Percentiles rank a stretch among this genome's conserved stretches.
Conservation (phyloP, 2,888 invertebrate species). For the Vanessa cardui region DNA sequence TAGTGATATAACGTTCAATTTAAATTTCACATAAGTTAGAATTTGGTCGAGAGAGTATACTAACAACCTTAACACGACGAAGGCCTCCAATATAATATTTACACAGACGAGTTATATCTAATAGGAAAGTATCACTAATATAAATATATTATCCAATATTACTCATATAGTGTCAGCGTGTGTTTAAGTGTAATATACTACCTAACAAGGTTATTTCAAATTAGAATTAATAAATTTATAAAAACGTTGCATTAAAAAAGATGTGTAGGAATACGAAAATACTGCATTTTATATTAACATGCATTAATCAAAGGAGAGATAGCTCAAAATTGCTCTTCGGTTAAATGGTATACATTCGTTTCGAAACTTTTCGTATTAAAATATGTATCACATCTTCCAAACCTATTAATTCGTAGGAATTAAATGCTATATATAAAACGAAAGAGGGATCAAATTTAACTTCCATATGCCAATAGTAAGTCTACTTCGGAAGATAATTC, state of each 20-base stretch:
- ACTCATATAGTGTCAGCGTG: neutral
- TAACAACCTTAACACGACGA: conserved; percentile 57
- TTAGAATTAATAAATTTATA: conserved; percentile 17
- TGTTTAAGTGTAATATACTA: neutral
- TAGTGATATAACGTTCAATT: conserved; percentile 61
- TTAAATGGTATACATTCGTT: neutral
- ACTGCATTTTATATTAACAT: conserved; percentile 5
- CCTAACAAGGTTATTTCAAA: conserved; percentile 14
- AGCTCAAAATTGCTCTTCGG: neutral
- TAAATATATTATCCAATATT: conserved; percentile 25
- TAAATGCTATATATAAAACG: neutral
- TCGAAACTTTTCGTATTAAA: neutral
- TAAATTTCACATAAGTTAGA: conserved; percentile 56
- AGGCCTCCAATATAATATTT: conserved; percentile 75
- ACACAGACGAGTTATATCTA: conserved; percentile 60
- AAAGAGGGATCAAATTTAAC: neutral
- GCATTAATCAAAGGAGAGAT: neutral
- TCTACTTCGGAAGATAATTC: conserved; percentile 14
- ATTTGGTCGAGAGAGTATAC: conserved; percentile 70
- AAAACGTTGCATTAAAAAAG: conserved; percentile 15
- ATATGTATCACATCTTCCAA: neutral
- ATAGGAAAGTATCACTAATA: conserved; percentile 64
- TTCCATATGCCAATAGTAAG: neutral
- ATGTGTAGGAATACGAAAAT: conserved; percentile 24
- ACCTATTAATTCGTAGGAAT: neutral